A percentile compares a stretch with the other conserved stretches of the same genome.
Conservation (phyloP, 2,113 vertebrate genomes). For the Lamprologus ornatipinnis region DNA sequence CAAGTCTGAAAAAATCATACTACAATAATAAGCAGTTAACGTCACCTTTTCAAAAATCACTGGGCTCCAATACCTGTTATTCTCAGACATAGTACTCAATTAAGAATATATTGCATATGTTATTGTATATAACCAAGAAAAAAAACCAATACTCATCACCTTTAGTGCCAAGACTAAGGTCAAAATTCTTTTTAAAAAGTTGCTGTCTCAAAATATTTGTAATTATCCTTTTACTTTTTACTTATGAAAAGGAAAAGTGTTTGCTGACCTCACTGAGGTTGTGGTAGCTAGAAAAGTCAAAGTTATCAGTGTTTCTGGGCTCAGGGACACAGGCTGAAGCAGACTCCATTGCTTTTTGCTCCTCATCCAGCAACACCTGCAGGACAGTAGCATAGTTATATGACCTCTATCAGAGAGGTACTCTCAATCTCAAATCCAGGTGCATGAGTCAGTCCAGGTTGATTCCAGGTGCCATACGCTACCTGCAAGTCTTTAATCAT, state of each 20-base stretch:
- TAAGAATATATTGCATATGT: not conserved
- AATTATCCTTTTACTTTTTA: not conserved
- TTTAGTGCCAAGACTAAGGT: not conserved
- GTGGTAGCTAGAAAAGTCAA: slow-evolving; percentile 80
- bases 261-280: slow-evolving; percentile 72
- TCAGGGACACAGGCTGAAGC: not conserved
- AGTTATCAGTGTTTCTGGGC: slow-evolving; percentile 67
- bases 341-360: slow-evolving; percentile 71
- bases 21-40: not conserved
- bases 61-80: not conserved
- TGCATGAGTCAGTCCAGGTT: not conserved
- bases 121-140: not conserved
- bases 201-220: not conserved
- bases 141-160: not conserved
- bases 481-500: not conserved
- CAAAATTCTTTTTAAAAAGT: not conserved
- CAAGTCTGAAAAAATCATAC: not conserved
- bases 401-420: not conserved
- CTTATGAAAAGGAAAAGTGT: not conserved
- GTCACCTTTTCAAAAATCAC: not conserved
- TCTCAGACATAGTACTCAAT: not conserved
- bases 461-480: not conserved
- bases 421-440: not conserved
- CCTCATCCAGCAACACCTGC: slow-evolving; percentile 78
- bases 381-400: not conserved